These are phyloP conservation scores for Rotaria macrura DNA, from an alignment of 2,888 invertebrate genomes.

Conservation along the genomic window DNA sequence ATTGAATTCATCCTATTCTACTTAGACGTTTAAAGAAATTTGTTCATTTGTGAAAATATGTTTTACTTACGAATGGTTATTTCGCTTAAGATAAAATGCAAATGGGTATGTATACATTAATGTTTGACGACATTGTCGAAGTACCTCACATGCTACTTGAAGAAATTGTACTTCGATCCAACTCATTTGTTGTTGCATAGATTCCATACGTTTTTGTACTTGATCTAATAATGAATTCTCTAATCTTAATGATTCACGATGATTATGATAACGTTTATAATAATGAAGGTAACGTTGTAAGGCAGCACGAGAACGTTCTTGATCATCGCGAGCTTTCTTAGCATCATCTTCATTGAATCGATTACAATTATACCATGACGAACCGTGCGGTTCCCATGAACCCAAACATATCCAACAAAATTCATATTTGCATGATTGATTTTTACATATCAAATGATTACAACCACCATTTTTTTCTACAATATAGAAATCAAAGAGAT, in stretches of 20 bases:
- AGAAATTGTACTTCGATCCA: slow-evolving; percentile 99
- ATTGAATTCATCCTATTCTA: too few relatives aligned
- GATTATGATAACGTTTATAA: slow-evolving; percentile 97
- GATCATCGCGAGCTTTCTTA: slow-evolving; percentile 85
- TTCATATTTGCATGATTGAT: slow-evolving; percentile 89
- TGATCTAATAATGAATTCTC: slow-evolving; percentile 81
- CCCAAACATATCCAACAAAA: slow-evolving; percentile 99
- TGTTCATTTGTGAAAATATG: too few relatives aligned
- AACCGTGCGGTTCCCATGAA: slow-evolving; percentile 92
- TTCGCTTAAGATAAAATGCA: slow-evolving; percentile 91
- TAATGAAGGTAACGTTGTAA: slow-evolving; percentile 93
- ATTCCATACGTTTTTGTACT: slow-evolving; percentile 94
- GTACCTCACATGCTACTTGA: slow-evolving; percentile 67
- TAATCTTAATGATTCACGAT: slow-evolving; percentile 93
- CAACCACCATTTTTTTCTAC: slow-evolving; percentile 75
- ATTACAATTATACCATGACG: slow-evolving; percentile 76
- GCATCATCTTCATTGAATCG: slow-evolving; percentile 93
- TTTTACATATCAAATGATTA: slow-evolving; percentile 98
- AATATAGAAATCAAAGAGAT: not conserved
- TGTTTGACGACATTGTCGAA: slow-evolving; percentile 90
- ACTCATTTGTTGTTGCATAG: slow-evolving; percentile 93
- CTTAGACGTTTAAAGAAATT: too few relatives aligned
- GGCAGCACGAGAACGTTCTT: slow-evolving; percentile 81
- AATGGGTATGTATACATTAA: slow-evolving; percentile 99
- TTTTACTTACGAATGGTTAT: slow-evolving; percentile 95